Evolutionary conservation across 1,140 invertebrate species (phyloP).

Genomic region (Tetramorium simillimum): DNA sequence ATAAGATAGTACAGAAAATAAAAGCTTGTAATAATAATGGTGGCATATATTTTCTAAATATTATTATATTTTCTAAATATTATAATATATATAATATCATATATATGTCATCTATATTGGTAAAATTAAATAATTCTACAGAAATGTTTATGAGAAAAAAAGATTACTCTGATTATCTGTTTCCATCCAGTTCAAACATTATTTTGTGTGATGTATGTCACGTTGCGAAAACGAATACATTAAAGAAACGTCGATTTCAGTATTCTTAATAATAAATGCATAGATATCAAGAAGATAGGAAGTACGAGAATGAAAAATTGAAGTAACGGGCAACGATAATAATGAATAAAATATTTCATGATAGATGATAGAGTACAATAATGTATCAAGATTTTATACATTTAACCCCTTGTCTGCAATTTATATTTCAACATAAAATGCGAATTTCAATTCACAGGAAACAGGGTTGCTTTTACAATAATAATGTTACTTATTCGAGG

Average conservation of each 20-base stretch:
- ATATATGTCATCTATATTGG: no score
- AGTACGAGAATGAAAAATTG: neutral
- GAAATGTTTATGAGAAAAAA: neutral
- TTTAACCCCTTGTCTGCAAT: neutral
- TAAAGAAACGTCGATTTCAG: neutral
- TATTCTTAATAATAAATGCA: neutral
- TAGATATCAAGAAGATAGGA: neutral
- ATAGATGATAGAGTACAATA: neutral
- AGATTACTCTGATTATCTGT: neutral
- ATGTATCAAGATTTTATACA: slow-evolving; percentile 5
- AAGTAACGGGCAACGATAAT: neutral
- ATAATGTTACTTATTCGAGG: neutral
- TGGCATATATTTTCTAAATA: no score
- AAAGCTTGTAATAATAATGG: no score
- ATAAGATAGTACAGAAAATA: no score
- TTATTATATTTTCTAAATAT: neutral
- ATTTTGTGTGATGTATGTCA: neutral
- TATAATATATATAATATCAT: neutral
- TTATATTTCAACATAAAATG: neutral
- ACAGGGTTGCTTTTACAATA: neutral
- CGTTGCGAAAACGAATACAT: neutral
- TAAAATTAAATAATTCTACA: no score
- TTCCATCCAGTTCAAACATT: neutral
- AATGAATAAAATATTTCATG: slow-evolving; percentile 26
- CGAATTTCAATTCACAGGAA: neutral